Conservation (phyloP, 2,888 invertebrate species). For the Dorcus parallelipipedus region DNA sequence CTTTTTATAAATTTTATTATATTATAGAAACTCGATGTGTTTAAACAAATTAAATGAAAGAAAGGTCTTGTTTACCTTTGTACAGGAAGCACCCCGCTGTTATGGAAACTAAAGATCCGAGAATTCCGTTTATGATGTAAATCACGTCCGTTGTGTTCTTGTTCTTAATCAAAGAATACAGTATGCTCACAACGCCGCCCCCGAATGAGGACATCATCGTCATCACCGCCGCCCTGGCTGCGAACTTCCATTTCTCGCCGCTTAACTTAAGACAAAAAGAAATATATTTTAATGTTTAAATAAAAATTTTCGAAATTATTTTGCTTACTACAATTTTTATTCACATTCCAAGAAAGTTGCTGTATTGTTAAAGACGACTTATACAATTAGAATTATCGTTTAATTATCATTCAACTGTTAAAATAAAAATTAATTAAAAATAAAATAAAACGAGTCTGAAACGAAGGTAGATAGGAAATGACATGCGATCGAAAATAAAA, state of each 20-base stretch:
- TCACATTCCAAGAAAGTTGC: too few relatives aligned
- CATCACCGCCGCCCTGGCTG: constrained; percentile 83
- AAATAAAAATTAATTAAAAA: neutral
- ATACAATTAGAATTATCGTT: too few relatives aligned
- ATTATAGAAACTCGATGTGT: too few relatives aligned
- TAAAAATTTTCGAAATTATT: neutral
- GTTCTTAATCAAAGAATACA: constrained; percentile 63
- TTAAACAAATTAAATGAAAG: too few relatives aligned
- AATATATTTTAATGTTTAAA: neutral
- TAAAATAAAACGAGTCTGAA: neutral
- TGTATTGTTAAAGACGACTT: too few relatives aligned
- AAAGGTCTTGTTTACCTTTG: constrained; percentile 43
- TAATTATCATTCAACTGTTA: too few relatives aligned
- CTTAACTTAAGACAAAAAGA: constrained; percentile 55
- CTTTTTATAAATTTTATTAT: too few relatives aligned
- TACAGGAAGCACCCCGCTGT: constrained; percentile 88
- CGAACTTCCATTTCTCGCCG: constrained; percentile 87
- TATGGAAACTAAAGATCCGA: constrained; percentile 83
- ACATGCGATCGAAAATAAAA: too few relatives aligned
- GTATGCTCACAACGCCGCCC: constrained; percentile 72
- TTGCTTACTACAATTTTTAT: neutral
- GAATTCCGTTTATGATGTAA: constrained; percentile 82
- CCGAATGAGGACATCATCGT: constrained; percentile 91
- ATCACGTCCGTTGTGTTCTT: constrained; percentile 75
- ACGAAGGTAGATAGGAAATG: too few relatives aligned